Conservation (phyloP, 2,888 invertebrate genomes). For the Drosophila acutilabella region DNA sequence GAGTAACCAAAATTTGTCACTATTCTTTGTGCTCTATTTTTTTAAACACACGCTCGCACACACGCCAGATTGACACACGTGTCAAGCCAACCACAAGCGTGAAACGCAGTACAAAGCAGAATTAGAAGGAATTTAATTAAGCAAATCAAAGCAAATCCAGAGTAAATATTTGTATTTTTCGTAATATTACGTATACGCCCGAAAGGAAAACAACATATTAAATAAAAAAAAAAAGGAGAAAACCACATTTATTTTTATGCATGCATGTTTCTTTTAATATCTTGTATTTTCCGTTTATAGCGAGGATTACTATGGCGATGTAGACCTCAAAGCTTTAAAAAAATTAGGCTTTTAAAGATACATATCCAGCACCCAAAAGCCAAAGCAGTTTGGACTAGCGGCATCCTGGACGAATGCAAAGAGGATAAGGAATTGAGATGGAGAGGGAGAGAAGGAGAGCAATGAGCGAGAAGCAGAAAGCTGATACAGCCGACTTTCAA, state of each 20-base stretch:
- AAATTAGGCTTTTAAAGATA: slow-evolving; percentile 88
- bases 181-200: slow-evolving; percentile 39
- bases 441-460: slow-evolving; percentile 12
- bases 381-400: slow-evolving; percentile 16
- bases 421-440: too few species aligned
- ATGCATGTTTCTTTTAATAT: slow-evolving; percentile 37
- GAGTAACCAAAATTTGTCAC: slow-evolving; percentile 6
- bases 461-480: slow-evolving; percentile 31
- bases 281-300: slow-evolving; percentile 85
- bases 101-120: slow-evolving; percentile 4
- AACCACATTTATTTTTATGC: slow-evolving; percentile 45
- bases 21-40: neutral
- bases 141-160: slow-evolving; percentile 42
- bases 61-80: slow-evolving; percentile 13
- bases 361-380: slow-evolving; percentile 29
- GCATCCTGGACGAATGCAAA: slow-evolving; percentile 24
- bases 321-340: slow-evolving; percentile 94
- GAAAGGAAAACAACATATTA: neutral
- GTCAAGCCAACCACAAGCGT: slow-evolving; percentile 1
- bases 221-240: slow-evolving; percentile 10
- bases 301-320: slow-evolving; percentile 96
- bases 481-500: slow-evolving; percentile 51
- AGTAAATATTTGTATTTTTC: slow-evolving; percentile 31
- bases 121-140: slow-evolving; percentile 38
- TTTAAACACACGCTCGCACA: slow-evolving; percentile 4